These are phyloP conservation scores for Leptopilina drosophilae DNA, from an alignment of 2,888 invertebrate species.

Conservation along the genomic window DNA sequence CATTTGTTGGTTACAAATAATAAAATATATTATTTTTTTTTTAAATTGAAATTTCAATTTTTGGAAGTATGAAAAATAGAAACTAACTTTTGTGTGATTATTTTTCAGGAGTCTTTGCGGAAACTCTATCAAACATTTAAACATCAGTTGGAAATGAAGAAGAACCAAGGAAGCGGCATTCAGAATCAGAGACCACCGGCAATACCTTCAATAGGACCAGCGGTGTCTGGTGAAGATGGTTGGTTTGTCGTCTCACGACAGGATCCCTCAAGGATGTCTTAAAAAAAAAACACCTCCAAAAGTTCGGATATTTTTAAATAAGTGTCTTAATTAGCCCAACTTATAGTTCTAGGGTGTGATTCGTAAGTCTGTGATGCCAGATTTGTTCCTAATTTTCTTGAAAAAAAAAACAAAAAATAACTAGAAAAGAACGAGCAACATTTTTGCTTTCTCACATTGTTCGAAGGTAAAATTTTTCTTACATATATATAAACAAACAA, in stretches of 20 bases:
- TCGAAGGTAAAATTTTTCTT: neutral
- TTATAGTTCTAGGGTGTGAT: slow-evolving; percentile 11
- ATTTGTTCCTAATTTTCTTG: neutral
- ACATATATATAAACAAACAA: neutral
- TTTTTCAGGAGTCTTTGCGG: slow-evolving; percentile 82
- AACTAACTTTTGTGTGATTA: neutral
- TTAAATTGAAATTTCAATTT: neutral
- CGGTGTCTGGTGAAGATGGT: slow-evolving; percentile 76
- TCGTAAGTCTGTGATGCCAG: slow-evolving; percentile 37
- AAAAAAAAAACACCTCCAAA: slow-evolving; percentile 56
- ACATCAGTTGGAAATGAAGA: slow-evolving; percentile 81
- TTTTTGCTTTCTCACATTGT: neutral
- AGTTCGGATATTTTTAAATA: slow-evolving; percentile 21
- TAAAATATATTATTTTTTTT: too few relatives aligned
- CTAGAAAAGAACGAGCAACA: neutral
- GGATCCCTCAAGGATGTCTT: slow-evolving; percentile 68
- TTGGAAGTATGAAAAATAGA: neutral
- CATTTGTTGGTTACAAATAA: too few relatives aligned
- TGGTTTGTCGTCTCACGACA: slow-evolving; percentile 78
- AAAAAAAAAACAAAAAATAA: neutral
- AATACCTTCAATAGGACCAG: slow-evolving; percentile 54
- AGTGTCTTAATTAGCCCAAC: slow-evolving; percentile 32
- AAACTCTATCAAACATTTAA: slow-evolving; percentile 83
- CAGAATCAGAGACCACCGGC: slow-evolving; percentile 41
- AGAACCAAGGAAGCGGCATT: slow-evolving; percentile 71